Conservation (phyloP, 1,140 invertebrate species). For the Dinothrombium tinctorium region DNA sequence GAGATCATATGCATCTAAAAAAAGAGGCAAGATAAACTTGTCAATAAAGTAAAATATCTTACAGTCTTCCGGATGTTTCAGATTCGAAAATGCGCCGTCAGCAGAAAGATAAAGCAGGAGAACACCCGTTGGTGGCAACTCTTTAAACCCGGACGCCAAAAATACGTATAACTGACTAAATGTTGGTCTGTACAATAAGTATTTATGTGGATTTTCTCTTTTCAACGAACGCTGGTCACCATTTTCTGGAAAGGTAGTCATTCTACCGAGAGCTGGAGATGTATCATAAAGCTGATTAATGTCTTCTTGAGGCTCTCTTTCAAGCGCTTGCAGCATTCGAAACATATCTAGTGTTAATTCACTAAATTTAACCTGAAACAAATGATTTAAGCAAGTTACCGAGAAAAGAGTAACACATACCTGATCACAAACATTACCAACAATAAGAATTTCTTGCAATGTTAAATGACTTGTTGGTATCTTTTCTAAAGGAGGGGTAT, state of each 20-base stretch:
- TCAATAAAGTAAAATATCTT: background rate
- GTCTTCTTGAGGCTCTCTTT: conserved; percentile 43
- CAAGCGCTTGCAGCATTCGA: conserved; percentile 78
- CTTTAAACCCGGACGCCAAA: conserved; percentile 68
- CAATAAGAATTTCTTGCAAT: conserved; percentile 78
- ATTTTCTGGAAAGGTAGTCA: conserved; percentile 32
- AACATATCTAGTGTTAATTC: conserved; percentile 97
- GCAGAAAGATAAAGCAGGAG: conserved; percentile 79
- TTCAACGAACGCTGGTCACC: conserved; percentile 29
- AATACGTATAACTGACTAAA: conserved; percentile 81
- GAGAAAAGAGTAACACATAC: conserved; percentile 17
- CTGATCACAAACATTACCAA: conserved; percentile 78
- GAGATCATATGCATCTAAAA: conserved; percentile 58
- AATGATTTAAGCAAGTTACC: background rate
- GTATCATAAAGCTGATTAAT: conserved; percentile 54
- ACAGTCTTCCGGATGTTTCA: conserved; percentile 43
- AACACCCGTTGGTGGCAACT: conserved; percentile 68
- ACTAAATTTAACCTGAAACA: conserved; percentile 64
- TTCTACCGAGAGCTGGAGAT: conserved; percentile 53
- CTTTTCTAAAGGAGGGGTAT: conserved; percentile 63
- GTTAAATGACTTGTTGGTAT: conserved; percentile 41
- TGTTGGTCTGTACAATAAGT: conserved; percentile 81
- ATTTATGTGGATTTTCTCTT: conserved; percentile 86
- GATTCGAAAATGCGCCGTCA: conserved; percentile 65
- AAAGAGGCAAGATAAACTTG: background rate